Evolutionary conservation across 2,888 invertebrate genomes (phyloP).

Genomic region (Hylaea fasciaria): DNA sequence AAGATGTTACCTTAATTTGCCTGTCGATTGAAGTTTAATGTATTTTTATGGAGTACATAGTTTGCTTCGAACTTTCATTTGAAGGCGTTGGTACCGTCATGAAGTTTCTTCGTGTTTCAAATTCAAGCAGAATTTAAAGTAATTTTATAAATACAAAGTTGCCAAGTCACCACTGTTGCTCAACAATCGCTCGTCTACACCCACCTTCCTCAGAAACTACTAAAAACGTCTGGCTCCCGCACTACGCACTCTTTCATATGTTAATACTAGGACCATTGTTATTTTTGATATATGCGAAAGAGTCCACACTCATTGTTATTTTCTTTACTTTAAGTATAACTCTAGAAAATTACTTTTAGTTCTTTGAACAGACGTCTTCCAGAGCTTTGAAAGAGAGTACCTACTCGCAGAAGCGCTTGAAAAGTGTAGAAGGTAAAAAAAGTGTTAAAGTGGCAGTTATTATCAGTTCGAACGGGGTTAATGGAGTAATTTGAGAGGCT

Average conservation of each 20-base stretch:
- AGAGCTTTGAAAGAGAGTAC: slow-evolving; percentile 3
- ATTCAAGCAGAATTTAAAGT: too few species aligned
- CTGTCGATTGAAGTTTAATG: too few species aligned
- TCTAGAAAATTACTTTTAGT: slow-evolving; percentile 16
- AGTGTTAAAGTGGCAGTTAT: slow-evolving; percentile 12
- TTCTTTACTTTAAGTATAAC: slow-evolving; percentile 28
- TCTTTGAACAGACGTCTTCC: slow-evolving; percentile 8
- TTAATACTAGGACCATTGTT: slow-evolving; percentile 68
- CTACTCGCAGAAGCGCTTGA: neutral
- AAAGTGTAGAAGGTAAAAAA: slow-evolving; percentile 10
- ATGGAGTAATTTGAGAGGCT: slow-evolving; percentile 16
- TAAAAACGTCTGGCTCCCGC: slow-evolving; percentile 63
- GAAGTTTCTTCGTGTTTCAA: too few species aligned
- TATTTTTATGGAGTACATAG: too few species aligned
- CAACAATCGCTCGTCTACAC: slow-evolving; percentile 16
- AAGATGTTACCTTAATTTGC: too few species aligned
- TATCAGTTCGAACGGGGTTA: slow-evolving; percentile 15
- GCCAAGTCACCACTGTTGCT: neutral
- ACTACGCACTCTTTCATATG: slow-evolving; percentile 77
- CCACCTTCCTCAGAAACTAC: slow-evolving; percentile 20
- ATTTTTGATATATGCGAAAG: slow-evolving; percentile 43
- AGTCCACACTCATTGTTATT: slow-evolving; percentile 22
- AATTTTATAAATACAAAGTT: too few species aligned
- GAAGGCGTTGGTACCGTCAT: too few species aligned
- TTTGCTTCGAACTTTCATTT: too few species aligned